A percentile compares a stretch with the other conserved stretches of the same genome.
These are phyloP conservation scores for Verasper variegatus DNA, from an alignment of 2,113 vertebrate species.

Conservation along the genomic window DNA sequence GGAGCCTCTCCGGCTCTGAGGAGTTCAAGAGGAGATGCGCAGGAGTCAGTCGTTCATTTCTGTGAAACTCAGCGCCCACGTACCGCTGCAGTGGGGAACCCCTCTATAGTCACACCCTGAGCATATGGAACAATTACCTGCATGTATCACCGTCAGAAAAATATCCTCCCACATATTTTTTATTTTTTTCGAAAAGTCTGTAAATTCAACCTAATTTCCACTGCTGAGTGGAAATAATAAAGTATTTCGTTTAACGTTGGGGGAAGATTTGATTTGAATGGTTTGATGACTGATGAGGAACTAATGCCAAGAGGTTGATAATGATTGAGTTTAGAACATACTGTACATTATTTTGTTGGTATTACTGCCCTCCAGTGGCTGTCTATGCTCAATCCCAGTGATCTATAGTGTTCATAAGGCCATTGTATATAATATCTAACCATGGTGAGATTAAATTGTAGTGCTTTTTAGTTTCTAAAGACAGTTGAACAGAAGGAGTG, in stretches of 20 bases:
- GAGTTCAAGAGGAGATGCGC: slow-evolving; percentile 56
- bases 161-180: slow-evolving; percentile 25
- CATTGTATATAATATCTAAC: neutral
- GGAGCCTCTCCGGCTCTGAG: slow-evolving; percentile 60
- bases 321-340: neutral
- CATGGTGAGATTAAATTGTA: neutral
- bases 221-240: slow-evolving; percentile 6
- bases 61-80: slow-evolving; percentile 65
- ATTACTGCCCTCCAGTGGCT: slow-evolving; percentile 68
- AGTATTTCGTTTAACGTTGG: neutral
- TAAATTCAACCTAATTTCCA: slow-evolving; percentile 19
- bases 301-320: neutral
- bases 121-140: slow-evolving; percentile 68
- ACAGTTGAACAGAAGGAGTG: neutral
- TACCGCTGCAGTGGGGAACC: slow-evolving; percentile 72
- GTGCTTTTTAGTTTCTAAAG: neutral
- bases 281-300: neutral
- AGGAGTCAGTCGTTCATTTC: slow-evolving; percentile 53
- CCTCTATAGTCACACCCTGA: slow-evolving; percentile 64
- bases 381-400: neutral
- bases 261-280: neutral
- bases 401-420: neutral
- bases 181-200: neutral
- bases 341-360: neutral
- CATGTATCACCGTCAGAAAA: slow-evolving; percentile 10